Evolutionary conservation across 2,797 vertebrate species (phyloP), one percentile per base, ranked within the genome.

Genomic region (Okamejei kenojei): DNA sequence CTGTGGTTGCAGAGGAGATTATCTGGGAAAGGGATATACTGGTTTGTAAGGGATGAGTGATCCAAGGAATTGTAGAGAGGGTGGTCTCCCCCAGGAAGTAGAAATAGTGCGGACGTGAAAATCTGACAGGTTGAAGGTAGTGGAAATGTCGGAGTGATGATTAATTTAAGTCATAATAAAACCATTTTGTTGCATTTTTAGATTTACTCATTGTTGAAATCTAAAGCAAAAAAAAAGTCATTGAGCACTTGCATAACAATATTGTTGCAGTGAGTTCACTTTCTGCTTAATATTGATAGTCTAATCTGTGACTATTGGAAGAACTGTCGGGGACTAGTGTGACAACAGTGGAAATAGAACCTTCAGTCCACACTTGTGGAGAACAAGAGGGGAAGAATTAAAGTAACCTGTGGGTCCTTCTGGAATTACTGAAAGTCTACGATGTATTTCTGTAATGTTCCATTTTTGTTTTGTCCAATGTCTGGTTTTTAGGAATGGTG

Each of bases 401-500:
- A n/a, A 15, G 10, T 86, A 58, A 13, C 29, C 29, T 29, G 11
- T 86, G 10, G 29, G 5, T 65, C 0, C 26, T 63, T n/a, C 54
- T 61, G 10, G 3, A 15, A 35, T 88, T 32, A 88, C 84, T 65
- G 61, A 65, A 65, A 17, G n/a, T 65, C n/a, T 88, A 7, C 15
- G n/a, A 1, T 68, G 63, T 15, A 19, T 8, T 13, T 7, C 6
- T n/a, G 26, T 84, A 61, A 84, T 68, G 17, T 88, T 68, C 6
- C n/a, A 35, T 21, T 32, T 88, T 45, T 35, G 63, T 88, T 88
- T 84, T 84, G 26, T 84, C 26, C 13, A 35, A 88, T 35, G 17
- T 73, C 76, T 61, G 93, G 94, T 11, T 21, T 94, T 73, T 93
- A 99, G 99, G 98, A 98, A 26, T 99, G 99, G 99, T 99, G 98